Evolutionary conservation across 2,888 invertebrate genomes (phyloP).

Genomic region (Incurvaria masculella): DNA sequence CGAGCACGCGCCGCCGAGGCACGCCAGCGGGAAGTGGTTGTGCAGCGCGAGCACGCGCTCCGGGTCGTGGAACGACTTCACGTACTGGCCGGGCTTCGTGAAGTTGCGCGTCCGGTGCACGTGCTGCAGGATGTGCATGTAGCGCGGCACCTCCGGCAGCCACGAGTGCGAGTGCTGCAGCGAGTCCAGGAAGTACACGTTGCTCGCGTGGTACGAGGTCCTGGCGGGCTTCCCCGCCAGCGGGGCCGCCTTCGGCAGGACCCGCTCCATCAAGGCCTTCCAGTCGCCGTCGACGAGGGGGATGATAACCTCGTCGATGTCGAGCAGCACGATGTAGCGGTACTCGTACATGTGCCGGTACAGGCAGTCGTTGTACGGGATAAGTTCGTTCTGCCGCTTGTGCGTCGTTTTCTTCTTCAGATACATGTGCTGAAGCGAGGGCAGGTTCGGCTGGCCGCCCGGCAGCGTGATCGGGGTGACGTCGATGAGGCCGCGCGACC

Average conservation of each 20-base stretch:
- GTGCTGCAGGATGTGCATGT: constrained; percentile 93
- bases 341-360: constrained; percentile 91
- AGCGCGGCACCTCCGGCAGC: constrained; percentile 76
- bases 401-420: constrained; percentile 88
- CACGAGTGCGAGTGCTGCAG: constrained; percentile 76
- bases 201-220: constrained; percentile 84
- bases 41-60: constrained; percentile 85
- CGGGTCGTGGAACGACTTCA: constrained; percentile 93
- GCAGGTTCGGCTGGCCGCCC: constrained; percentile 87
- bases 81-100: constrained; percentile 89
- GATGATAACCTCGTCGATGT: constrained; percentile 95
- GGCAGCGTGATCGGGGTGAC: constrained; percentile 82
- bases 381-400: constrained; percentile 91
- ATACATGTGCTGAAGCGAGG: constrained; percentile 85
- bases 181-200: constrained; percentile 91
- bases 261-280: constrained; percentile 73
- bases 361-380: constrained; percentile 95
- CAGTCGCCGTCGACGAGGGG: constrained; percentile 74
- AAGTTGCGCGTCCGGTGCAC: constrained; percentile 87
- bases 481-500: constrained; percentile 62
- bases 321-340: constrained; percentile 85
- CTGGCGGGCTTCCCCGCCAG: constrained; percentile 51
- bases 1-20: constrained; percentile 79
- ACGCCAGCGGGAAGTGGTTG: constrained; percentile 90
- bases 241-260: constrained; percentile 61